Evolutionary conservation across 2,888 invertebrate species (phyloP), one percentile per base, ranked within the genome.

Genomic region (Nesidiocoris tenuis): DNA sequence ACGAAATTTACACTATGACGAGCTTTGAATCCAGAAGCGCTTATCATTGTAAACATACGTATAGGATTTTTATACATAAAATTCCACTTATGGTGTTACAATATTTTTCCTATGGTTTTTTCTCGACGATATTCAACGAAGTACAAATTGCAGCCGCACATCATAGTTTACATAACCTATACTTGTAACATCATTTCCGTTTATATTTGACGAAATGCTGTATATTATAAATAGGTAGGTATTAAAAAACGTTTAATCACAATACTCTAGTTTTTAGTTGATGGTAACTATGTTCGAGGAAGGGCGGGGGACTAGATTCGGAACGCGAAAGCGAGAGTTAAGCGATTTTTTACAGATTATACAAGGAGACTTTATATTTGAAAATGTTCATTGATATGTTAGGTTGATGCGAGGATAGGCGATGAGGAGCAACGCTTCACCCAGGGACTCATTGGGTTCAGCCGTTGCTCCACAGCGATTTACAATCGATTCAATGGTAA

Each of bases 391-490:
- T 12, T 39, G 39, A 61, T 61, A 19, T 61, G 18, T 61, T 1
- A 9, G 18, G 61, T 2, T 61, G 18, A 25, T 39, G 12, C 7
- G 65, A 9, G 18, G 17, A 19, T 65, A 18, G 3, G 65, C 17
- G n/a, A 1, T 7, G 24, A 39, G 72, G 39, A 39, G 12, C 72
- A 25, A 25, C 61, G 39, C 72, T 61, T 12, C 18, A 25, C 72
- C 61, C 72, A 19, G 72, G 72, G 72, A 72, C 72, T 72, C 72
- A 16, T 39, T 61, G 72, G 61, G 72, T 61, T 72, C n/a, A 61
- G 63, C 39, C 24, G 22, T 24, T 39, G 39, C 3, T 39, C 39
- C 39, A 7, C 39, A 12, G 39, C 39, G 39, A 12, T 12, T 39
- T 39, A 39, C n/a, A n/a, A n/a, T n/a, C n/a, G n/a, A n/a, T n/a